A percentile compares a stretch with the other conserved stretches of the same genome.
phyloP scores from a whole-genome alignment of 1,140 invertebrate genomes.

The Mamestra configurata region DNA sequence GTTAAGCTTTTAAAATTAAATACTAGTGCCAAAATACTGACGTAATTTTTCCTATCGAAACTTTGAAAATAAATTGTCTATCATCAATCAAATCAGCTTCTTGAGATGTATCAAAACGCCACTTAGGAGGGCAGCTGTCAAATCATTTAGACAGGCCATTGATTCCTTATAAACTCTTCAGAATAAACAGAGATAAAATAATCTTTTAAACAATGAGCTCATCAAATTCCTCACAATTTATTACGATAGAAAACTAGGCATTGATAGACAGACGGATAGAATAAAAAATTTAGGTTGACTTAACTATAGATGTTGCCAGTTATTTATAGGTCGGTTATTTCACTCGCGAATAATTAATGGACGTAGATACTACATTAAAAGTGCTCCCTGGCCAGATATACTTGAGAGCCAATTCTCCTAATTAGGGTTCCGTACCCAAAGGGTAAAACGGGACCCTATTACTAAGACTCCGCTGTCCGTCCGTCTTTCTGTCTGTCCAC shows the following conservation, averaged over 20 bases:
- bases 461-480: too few relatives aligned
- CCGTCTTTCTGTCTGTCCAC: too few relatives aligned
- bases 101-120: neutral
- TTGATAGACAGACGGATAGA: neutral
- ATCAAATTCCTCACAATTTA: neutral
- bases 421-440: too few relatives aligned
- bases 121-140: neutral
- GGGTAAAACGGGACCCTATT: too few relatives aligned
- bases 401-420: too few relatives aligned
- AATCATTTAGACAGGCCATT: neutral
- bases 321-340: too few relatives aligned
- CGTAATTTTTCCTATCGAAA: neutral
- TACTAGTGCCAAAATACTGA: neutral
- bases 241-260: neutral
- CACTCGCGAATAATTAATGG: too few relatives aligned
- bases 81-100: constrained; percentile 5
- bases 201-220: constrained; percentile 7
- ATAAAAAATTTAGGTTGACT: neutral
- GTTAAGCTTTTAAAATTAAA: too few relatives aligned
- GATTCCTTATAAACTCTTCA: neutral
- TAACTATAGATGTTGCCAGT: too few relatives aligned
- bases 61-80: neutral
- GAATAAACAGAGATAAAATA: neutral
- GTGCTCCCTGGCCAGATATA: too few relatives aligned
- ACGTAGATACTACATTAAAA: too few relatives aligned